Base-by-base conservation (phyloP, 2,113 vertebrate species). In the Macroglossus sobrinus region DNA sequence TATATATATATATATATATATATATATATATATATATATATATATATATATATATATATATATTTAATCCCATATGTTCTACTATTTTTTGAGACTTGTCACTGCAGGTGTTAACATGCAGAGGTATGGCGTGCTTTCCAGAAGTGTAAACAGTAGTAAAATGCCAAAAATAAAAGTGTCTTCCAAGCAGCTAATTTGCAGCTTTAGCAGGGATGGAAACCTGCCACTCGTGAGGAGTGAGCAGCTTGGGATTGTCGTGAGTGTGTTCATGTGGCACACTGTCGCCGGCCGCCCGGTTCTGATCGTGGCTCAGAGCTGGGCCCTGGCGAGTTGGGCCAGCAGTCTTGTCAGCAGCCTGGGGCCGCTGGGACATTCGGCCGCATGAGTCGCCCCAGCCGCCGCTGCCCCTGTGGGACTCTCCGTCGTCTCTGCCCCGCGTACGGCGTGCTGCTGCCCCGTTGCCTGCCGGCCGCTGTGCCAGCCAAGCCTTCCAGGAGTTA, bases 361-460 rank as follows among this genome's bases (percentile, higher is more conserved):
- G 43, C 43, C 53, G 45, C 71, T 1, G 4, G 33, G 7, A 30
- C 3, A 5, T n/a, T 26, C 38, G 80, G 64, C 89, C 38, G 61
- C 19, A 13, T 1, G 28, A 24, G 38, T 6, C 1, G 24, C 75
- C 57, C 33, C 24, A 9, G 1, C 40, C 30, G 47, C 26, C 12
- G 35, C 55, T 74, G 3, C 15, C 22, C 45, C 15, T 12, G 0
- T 19, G 13, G 26, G 33, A 4, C 59, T 84, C 7, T 3, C 26
- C 55, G 28, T n/a, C 84, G 45, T 78, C 40, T 55, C 0, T 40
- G 4, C 10, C 2, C 9, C 50, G 35, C 66, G 26, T 4, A 12
- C 0, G 16, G 35, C 74, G 16, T 15, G 5, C 55, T 3, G 2
- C 30, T 55, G 15, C n/a, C 10, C 40, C 22, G 0, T 13, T 30